Evolutionary conservation across 2,888 invertebrate genomes (phyloP).

Genomic region (Scaptomyza parva): DNA sequence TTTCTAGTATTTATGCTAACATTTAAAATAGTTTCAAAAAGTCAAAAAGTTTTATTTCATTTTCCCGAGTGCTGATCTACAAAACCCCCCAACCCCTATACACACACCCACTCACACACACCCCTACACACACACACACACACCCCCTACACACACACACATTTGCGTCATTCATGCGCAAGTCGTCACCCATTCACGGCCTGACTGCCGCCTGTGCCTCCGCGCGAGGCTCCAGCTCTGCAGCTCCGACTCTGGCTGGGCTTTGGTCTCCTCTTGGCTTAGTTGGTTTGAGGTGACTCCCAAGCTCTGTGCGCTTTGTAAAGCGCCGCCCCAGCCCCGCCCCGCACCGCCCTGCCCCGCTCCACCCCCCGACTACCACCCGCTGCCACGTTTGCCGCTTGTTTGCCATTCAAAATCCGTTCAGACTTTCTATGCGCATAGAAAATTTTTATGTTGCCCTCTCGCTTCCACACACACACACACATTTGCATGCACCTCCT

Average conservation of each 20-base stretch:
- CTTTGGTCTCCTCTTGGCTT: conserved; percentile 10
- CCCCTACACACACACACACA: conserved; percentile 7
- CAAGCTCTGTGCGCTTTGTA: conserved; percentile 53
- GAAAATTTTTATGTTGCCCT: conserved; percentile 59
- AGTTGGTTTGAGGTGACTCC: conserved; percentile 8
- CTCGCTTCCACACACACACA: conserved; percentile 55
- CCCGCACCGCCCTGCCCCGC: neutral
- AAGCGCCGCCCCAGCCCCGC: conserved; percentile 21
- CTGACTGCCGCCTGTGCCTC: no score
- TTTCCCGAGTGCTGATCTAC: conserved; percentile 16
- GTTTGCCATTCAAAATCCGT: conserved; percentile 81
- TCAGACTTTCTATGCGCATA: conserved; percentile 80
- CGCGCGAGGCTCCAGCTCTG: conserved; percentile 22
- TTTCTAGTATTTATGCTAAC: no score
- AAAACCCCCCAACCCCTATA: conserved; percentile 5
- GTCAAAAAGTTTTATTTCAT: neutral
- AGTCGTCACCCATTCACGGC: conserved; percentile 75
- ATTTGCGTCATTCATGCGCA: conserved; percentile 76
- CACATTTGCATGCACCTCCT: conserved; percentile 21
- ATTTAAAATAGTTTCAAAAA: no score
- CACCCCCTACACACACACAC: conserved; percentile 20
- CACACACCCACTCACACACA: conserved; percentile 15
- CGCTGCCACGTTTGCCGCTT: conserved; percentile 51
- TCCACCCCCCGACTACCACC: neutral
- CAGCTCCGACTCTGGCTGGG: conserved; percentile 23